Evolutionary conservation across 2,113 vertebrate species (phyloP).

Genomic region (Eulemur rufifrons): DNA sequence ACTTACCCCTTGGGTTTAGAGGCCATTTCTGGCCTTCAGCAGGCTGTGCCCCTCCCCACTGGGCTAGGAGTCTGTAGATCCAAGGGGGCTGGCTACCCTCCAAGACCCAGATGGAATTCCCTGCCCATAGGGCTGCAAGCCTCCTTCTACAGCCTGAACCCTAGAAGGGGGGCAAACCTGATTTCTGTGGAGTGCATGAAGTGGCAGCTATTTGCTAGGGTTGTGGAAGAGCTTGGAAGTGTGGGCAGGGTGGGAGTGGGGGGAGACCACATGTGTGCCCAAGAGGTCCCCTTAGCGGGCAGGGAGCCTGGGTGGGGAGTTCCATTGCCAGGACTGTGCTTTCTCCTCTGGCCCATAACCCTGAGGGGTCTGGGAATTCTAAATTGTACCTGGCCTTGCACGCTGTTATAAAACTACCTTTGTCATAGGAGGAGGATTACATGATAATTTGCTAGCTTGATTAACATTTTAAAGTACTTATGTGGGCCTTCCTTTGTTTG

Average conservation of each 20-base stretch:
- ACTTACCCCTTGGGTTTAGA: not conserved
- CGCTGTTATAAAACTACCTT: not conserved
- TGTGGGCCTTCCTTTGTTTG: not conserved
- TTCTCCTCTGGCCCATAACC: not conserved
- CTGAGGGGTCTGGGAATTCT: not conserved
- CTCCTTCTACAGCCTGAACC: not conserved
- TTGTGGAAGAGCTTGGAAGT: not conserved
- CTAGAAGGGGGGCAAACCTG: not conserved
- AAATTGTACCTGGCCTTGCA: not conserved
- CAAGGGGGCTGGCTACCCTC: not conserved
- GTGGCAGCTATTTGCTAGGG: not conserved
- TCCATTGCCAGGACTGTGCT: not conserved
- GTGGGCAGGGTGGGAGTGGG: not conserved
- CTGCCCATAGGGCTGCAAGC: not conserved
- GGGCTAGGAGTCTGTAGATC: not conserved
- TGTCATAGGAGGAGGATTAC: not conserved
- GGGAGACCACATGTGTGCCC: not conserved
- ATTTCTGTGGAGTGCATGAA: not conserved
- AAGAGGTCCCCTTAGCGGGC: not conserved
- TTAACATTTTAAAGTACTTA: not conserved
- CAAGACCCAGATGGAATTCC: not conserved
- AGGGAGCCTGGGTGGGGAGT: not conserved
- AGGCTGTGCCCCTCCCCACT: not conserved
- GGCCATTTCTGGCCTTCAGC: not conserved
- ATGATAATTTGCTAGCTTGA: not conserved